Evolutionary conservation across 2,888 invertebrate species (phyloP).

Genomic region (Byasa hedistus): DNA sequence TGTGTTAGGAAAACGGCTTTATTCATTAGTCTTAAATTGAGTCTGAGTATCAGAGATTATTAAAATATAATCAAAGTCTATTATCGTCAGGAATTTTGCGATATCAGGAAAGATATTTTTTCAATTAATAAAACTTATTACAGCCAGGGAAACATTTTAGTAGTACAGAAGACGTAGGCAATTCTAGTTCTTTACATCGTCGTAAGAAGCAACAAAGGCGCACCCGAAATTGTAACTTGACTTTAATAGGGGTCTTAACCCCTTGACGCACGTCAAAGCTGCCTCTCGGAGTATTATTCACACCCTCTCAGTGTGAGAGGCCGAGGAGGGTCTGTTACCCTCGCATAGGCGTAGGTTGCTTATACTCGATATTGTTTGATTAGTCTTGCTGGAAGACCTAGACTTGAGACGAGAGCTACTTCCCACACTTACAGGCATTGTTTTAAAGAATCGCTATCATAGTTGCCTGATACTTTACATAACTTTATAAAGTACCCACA

Average conservation of each 20-base stretch:
- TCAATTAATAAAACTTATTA: background rate
- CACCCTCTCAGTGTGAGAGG: constrained; percentile 9
- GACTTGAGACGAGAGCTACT: background rate
- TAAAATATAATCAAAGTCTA: too few relatives aligned
- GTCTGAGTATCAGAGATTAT: too few relatives aligned
- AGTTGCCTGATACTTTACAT: background rate
- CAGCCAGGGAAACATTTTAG: background rate
- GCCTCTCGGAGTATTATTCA: constrained; percentile 7
- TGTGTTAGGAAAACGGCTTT: too few relatives aligned
- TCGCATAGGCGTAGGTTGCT: background rate
- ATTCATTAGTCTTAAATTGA: too few relatives aligned
- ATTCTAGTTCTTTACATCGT: background rate
- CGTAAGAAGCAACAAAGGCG: background rate
- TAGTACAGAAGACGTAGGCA: too few relatives aligned
- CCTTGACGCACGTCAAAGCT: constrained; percentile 2
- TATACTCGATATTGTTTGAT: constrained; percentile 3
- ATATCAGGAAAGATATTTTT: background rate
- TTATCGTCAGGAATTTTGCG: too few relatives aligned
- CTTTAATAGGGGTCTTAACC: constrained; percentile 4
- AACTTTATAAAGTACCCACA: background rate
- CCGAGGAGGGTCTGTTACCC: constrained; percentile 1
- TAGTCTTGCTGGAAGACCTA: constrained; percentile 2
- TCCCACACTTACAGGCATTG: background rate
- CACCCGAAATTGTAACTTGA: constrained; percentile 6
- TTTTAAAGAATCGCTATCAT: background rate